Conservation (phyloP, 92 coral and sea anemone species). For the Paramuricea clavata region DNA sequence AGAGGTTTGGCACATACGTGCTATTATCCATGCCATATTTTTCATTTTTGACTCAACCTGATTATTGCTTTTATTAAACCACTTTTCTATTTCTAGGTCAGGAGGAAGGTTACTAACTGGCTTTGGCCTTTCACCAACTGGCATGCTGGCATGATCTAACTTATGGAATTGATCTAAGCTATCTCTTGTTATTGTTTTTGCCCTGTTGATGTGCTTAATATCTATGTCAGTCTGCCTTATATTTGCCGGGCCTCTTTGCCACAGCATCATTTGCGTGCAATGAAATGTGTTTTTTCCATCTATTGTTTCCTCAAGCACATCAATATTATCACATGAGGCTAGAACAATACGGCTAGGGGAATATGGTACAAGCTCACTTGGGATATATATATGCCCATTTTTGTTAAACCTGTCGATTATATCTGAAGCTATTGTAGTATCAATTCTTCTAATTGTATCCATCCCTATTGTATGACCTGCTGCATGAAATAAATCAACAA, state of each 20-base stretch:
- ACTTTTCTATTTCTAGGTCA: slow-evolving; percentile 23
- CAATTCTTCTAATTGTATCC: too few relatives aligned
- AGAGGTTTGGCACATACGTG: slow-evolving; percentile 8
- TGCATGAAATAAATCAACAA: too few relatives aligned
- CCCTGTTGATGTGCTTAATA: slow-evolving; percentile 21
- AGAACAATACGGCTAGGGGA: too few relatives aligned
- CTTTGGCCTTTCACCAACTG: slow-evolving; percentile 34
- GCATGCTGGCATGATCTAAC: slow-evolving; percentile 27
- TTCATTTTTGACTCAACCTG: slow-evolving; percentile 23
- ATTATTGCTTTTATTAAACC: slow-evolving; percentile 22
- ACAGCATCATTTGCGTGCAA: too few relatives aligned
- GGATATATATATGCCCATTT: too few relatives aligned
- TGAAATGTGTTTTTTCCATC: too few relatives aligned
- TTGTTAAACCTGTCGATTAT: too few relatives aligned
- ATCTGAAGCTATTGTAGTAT: too few relatives aligned
- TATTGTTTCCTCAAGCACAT: too few relatives aligned
- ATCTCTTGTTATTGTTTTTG: slow-evolving; percentile 25
- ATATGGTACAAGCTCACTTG: too few relatives aligned
- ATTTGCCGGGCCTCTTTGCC: slow-evolving; percentile 65
- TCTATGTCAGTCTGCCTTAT: slow-evolving; percentile 7
- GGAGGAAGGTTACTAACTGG: slow-evolving; percentile 15
- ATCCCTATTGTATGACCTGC: too few relatives aligned
- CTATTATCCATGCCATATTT: slow-evolving; percentile 31
- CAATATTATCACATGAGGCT: too few relatives aligned
- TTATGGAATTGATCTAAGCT: slow-evolving; percentile 21